Evolutionary conservation across 2,888 invertebrate species (phyloP), one percentile per base, ranked within the genome.

Genomic region (Cryptocephalus moraei): DNA sequence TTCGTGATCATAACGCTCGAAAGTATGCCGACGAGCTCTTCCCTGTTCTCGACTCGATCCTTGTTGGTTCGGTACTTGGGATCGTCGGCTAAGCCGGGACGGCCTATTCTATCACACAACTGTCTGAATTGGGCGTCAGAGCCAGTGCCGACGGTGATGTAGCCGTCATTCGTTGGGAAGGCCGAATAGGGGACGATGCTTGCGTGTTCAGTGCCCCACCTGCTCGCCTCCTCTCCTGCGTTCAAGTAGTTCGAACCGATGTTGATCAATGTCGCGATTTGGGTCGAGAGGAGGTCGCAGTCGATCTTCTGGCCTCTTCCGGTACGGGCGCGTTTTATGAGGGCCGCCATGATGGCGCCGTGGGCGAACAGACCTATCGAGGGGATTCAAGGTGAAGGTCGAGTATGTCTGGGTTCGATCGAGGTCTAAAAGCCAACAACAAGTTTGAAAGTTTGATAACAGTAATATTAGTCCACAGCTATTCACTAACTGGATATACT

Each of bases 151-250:
- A 95, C 75, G 0, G 95, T 89, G 46, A 94, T 77, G 61, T 85
- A 85, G 0, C 88, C 87, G 66, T 92, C 86, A 63, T 77, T 78
- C 0, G 92, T 90, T 62, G 79, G 75, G 63, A 95, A 96, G 3
- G 88, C 81, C 75, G 95, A 85, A 64, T 97, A 96, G 0, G 96
- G 96, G 0, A 96, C 96, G 50, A 97, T 84, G 64, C 90, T 93
- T 49, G 84, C 87, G 67, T 97, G 96, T 0, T 89, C 89, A 0
- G 94, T 94, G n/a, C 96, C 96, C 81, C 86, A 86, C 44, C 90
- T 76, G 48, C 76, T 73, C 0, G 86, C 86, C 60, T 91, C 89
- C 22, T 62, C 75, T 0, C 84, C 85, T 41, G 83, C 84, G 68
- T 96, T 97, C 32, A 97, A 73, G 69, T 89, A 96, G 70, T 90